Base-by-base conservation (phyloP, 2,888 invertebrate genomes). In the Selenia dentaria region DNA sequence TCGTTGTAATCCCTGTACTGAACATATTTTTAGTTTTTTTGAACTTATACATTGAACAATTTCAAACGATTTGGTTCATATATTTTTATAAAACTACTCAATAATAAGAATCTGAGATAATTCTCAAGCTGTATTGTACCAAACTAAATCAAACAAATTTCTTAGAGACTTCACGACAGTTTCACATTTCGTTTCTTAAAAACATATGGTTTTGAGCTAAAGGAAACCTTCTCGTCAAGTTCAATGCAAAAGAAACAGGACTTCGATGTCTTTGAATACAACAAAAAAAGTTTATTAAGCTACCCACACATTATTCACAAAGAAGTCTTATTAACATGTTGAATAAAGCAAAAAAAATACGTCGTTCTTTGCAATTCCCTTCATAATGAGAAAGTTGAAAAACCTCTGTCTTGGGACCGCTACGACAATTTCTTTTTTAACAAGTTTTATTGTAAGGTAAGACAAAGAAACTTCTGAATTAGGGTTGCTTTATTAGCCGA, bases 381-480 rank as follows among this genome's bases (percentile, higher is more conserved):
- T 46, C 38, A 46, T 52, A 57, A 54, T 52, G 52, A 54, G 43
- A 54, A 54, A 57, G 50, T 54, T 57, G 45, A 51, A 45, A 56
- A 54, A 52, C 54, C 45, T 54, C 52, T 54, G 52, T 54, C 51
- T 52, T 48, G 50, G 47, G 57, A 52, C 28, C 41, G 50, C 48
- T 38, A 50, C 47, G 32, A 50, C 47, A 45, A 37, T 51, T 48
- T 37, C 37, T 42, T 42, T 70, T 62, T 48, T 46, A 59, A 55
- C 57, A 61, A 59, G 57, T 56, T 56, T 58, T 56, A 60, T 47
- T 59, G 55, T 45, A 53, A 48, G 57, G 62, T 62, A 59, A 64
- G 59, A 57, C 64, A 70, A 64, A 67, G 66, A 67, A 71, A 70
- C 66, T 68, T 70, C 55, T 58, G 60, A 68, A 67, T 68, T 67